phyloP scores from a whole-genome alignment of 2,888 invertebrate genomes.

The Ligdia adustata region DNA sequence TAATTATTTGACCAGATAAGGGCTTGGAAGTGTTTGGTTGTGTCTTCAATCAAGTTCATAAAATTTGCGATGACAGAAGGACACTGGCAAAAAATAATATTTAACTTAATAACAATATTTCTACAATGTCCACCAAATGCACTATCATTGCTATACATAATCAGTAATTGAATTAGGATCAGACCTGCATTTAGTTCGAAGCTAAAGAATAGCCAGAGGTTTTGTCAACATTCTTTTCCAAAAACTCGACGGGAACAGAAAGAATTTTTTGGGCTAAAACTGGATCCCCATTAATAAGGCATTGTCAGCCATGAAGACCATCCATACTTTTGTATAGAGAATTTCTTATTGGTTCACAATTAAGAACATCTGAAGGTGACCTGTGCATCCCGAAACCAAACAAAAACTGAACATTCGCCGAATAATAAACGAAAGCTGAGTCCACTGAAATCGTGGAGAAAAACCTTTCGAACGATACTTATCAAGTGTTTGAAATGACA shows the following conservation, averaged over 20 bases:
- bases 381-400: constrained; percentile 62
- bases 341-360: constrained; percentile 78
- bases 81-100: neutral
- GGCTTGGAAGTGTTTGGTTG: neutral
- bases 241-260: constrained; percentile 23
- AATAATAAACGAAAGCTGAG: constrained; percentile 73
- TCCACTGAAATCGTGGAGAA: constrained; percentile 75
- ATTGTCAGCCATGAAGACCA: constrained; percentile 50
- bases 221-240: constrained; percentile 33
- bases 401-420: constrained; percentile 75
- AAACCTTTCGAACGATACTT: constrained; percentile 76
- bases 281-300: constrained; percentile 60
- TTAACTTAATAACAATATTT: constrained; percentile 1
- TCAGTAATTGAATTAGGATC: constrained; percentile 28
- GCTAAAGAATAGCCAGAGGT: constrained; percentile 20
- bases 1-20: constrained; percentile 1
- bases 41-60: neutral
- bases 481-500: constrained; percentile 85
- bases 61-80: too few relatives aligned
- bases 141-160: constrained; percentile 14
- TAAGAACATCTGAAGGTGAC: constrained; percentile 79
- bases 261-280: constrained; percentile 42
- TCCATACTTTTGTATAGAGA: constrained; percentile 54
- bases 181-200: constrained; percentile 26
- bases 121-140: constrained; percentile 7